Percentiles rank a stretch among this genome's conserved stretches.
Conservation (phyloP, 2,888 invertebrate genomes). For the Cephus nigrinus region DNA sequence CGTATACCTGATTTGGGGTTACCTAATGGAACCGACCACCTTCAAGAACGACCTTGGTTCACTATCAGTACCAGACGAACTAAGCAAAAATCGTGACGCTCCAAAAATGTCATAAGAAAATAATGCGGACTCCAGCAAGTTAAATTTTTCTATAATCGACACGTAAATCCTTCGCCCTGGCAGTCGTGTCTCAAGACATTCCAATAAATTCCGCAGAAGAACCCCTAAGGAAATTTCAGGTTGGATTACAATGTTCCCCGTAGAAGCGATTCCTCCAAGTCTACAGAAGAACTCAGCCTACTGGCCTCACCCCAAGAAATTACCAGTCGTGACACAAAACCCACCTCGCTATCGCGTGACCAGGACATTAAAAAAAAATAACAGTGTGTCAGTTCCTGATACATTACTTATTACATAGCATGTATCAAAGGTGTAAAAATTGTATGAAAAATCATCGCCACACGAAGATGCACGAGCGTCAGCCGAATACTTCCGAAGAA, state of each 20-base stretch:
- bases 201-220: background rate
- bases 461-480: background rate
- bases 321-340: slow-evolving; percentile 7
- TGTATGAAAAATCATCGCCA: background rate
- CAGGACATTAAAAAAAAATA: slow-evolving; percentile 20
- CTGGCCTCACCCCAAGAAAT: slow-evolving; percentile 15
- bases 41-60: background rate
- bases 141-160: background rate
- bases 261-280: background rate
- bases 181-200: background rate
- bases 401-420: background rate
- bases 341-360: slow-evolving; percentile 19
- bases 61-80: background rate
- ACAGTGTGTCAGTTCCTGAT: background rate
- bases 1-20: background rate
- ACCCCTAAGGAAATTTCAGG: background rate
- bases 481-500: background rate
- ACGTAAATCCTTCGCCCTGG: background rate
- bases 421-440: background rate
- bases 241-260: background rate
- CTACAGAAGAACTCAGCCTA: slow-evolving; percentile 6
- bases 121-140: background rate
- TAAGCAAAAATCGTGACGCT: background rate
- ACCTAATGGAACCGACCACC: background rate
- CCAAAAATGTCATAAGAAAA: background rate